Conservation (phyloP, 2,797 vertebrate genomes). For the Poliocrania exsul region DNA sequence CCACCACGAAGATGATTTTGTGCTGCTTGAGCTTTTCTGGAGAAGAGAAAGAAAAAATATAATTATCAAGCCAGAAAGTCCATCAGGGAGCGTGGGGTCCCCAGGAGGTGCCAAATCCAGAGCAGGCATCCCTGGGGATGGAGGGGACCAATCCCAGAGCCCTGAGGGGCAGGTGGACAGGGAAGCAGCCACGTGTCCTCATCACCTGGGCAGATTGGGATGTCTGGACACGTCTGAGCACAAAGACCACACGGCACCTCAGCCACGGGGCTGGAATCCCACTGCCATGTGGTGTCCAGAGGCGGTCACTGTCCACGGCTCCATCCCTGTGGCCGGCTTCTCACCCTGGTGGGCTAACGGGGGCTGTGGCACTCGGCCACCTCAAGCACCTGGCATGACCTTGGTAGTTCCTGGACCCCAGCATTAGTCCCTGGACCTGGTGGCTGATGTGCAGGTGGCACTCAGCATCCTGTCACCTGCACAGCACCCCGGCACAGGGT, state of each 20-base stretch:
- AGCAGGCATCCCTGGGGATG: not conserved
- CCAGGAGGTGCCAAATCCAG: not conserved
- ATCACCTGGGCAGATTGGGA: not conserved
- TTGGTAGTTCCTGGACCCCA: not conserved
- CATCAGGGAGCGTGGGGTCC: rapidly evolving
- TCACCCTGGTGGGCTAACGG: rapidly evolving
- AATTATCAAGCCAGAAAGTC: not conserved
- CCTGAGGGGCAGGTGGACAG: not conserved
- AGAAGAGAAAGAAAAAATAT: not conserved
- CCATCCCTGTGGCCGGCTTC: not conserved
- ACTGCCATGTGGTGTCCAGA: slow-evolving; percentile 28
- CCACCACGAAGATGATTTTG: slow-evolving; percentile 98
- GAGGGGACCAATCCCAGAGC: not conserved
- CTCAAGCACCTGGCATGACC: not conserved
- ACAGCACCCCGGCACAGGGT: not conserved
- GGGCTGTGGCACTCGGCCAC: not conserved
- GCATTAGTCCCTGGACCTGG: not conserved
- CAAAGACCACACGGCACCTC: not conserved
- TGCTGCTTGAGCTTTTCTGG: slow-evolving; percentile 93
- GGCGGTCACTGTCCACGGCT: not conserved
- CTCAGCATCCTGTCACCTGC: rapidly evolving
- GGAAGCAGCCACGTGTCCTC: not conserved
- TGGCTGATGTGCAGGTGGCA: not conserved
- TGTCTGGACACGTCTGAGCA: not conserved
- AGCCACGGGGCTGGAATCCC: not conserved